Evolutionary conservation across 2,113 vertebrate species (phyloP).

Genomic region (Gallinago media): DNA sequence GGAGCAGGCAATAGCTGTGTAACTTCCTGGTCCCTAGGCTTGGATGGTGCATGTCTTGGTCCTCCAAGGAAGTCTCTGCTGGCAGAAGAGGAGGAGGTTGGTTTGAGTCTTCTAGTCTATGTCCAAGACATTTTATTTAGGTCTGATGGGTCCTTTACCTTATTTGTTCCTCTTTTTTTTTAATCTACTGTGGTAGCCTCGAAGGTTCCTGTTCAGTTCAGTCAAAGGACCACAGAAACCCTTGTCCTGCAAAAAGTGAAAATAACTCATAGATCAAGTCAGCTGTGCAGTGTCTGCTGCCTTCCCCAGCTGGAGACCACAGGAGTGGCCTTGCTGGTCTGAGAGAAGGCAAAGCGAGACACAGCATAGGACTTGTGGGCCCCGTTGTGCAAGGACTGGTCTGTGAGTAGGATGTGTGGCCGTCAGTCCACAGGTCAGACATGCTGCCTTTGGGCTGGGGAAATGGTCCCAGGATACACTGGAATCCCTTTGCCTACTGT

Average conservation of each 20-base stretch:
- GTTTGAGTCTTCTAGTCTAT: rapidly evolving
- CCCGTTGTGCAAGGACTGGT: not conserved
- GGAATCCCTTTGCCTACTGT: not conserved
- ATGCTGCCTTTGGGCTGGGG: not conserved
- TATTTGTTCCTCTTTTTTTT: not conserved
- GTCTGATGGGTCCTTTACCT: not conserved
- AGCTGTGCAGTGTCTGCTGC: not conserved
- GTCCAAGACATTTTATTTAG: not conserved
- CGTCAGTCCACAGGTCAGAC: rapidly evolving
- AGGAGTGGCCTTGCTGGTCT: not conserved
- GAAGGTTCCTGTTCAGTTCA: not conserved
- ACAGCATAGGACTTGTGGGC: rapidly evolving
- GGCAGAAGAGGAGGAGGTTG: not conserved
- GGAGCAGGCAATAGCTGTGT: not conserved
- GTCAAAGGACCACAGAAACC: not conserved
- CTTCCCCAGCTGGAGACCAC: not conserved
- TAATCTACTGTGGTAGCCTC: not conserved
- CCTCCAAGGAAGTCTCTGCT: not conserved
- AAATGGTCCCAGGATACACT: not conserved
- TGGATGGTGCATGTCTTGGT: not conserved
- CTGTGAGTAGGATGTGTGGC: rapidly evolving
- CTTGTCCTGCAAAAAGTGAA: not conserved
- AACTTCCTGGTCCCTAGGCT: not conserved
- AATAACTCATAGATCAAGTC: not conserved
- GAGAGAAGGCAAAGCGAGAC: rapidly evolving